These are phyloP conservation scores for Trichogramma evanescens DNA, from an alignment of 2,888 invertebrate species.

Conservation along the genomic window DNA sequence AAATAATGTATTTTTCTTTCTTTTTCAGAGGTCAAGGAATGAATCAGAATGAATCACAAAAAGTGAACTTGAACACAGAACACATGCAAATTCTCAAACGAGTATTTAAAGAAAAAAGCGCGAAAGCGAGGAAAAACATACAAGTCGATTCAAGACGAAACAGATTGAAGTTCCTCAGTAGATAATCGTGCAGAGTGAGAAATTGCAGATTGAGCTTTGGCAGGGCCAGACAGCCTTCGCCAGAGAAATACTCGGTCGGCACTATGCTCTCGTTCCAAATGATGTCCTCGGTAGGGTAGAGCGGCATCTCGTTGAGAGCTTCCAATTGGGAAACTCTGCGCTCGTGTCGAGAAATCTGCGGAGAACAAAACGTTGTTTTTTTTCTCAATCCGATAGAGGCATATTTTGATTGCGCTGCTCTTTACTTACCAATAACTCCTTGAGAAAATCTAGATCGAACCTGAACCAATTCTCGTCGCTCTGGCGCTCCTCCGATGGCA, in stretches of 20 bases:
- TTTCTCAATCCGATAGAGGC: not conserved
- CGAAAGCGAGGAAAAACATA: constrained; percentile 49
- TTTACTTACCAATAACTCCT: constrained; percentile 71
- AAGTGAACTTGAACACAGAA: no score
- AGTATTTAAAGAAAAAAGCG: not conserved
- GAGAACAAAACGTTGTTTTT: not conserved
- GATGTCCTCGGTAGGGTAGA: constrained; percentile 95
- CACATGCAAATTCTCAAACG: not conserved
- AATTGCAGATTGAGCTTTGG: constrained; percentile 98
- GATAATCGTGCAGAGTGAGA: constrained; percentile 94
- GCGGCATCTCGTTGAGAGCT: constrained; percentile 92
- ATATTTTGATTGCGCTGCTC: no score
- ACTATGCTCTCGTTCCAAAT: constrained; percentile 99
- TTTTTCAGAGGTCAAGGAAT: no score
- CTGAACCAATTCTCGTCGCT: constrained; percentile 67
- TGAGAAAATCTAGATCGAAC: constrained; percentile 71
- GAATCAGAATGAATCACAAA: no score
- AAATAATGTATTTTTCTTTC: not conserved
- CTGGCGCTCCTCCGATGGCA: constrained; percentile 68
- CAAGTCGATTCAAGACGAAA: constrained; percentile 97
- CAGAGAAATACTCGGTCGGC: constrained; percentile 93
- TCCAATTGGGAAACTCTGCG: constrained; percentile 85
- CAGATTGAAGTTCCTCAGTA: constrained; percentile 92
- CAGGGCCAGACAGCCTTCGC: constrained; percentile 89
- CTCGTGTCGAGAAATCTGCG: constrained; percentile 78